phyloP scores from a whole-genome alignment of 2,888 invertebrate species.

The Temnothorax ravouxi region DNA sequence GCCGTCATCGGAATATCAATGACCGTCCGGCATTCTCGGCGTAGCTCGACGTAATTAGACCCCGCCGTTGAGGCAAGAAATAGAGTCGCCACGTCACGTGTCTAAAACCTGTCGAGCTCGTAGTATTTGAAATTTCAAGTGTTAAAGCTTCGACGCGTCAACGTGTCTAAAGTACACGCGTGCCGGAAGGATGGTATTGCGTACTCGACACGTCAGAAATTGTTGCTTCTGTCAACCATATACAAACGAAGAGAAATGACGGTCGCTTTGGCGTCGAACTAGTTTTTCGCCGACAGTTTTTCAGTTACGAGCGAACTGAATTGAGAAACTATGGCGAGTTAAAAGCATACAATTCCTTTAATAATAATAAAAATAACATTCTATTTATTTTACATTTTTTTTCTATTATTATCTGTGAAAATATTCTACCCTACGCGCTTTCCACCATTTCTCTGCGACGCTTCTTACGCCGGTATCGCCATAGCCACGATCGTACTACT shows the following conservation, averaged over 20 bases:
- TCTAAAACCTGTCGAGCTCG: not conserved
- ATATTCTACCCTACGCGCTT: not conserved
- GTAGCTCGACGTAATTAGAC: conserved; percentile 42
- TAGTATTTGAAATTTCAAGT: not conserved
- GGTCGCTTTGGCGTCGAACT: not conserved
- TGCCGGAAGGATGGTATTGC: not conserved
- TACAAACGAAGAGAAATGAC: not conserved
- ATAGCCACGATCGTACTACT: not conserved
- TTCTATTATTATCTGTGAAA: not conserved
- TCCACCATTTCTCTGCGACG: too few relatives aligned
- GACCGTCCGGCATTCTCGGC: conserved; percentile 39
- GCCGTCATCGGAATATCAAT: conserved; percentile 55
- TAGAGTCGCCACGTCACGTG: conserved; percentile 22
- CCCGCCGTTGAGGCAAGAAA: conserved; percentile 1
- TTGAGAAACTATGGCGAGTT: not conserved
- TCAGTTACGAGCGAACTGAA: not conserved
- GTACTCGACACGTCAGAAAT: conserved; percentile 11
- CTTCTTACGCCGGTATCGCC: not conserved
- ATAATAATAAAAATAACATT: not conserved
- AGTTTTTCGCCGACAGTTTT: not conserved
- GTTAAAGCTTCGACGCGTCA: not conserved
- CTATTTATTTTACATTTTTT: not conserved
- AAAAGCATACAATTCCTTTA: not conserved
- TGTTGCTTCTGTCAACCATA: not conserved
- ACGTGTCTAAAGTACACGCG: not conserved